phyloP scores from a whole-genome alignment of 2,888 invertebrate species.

The Ormyrus labotus region DNA sequence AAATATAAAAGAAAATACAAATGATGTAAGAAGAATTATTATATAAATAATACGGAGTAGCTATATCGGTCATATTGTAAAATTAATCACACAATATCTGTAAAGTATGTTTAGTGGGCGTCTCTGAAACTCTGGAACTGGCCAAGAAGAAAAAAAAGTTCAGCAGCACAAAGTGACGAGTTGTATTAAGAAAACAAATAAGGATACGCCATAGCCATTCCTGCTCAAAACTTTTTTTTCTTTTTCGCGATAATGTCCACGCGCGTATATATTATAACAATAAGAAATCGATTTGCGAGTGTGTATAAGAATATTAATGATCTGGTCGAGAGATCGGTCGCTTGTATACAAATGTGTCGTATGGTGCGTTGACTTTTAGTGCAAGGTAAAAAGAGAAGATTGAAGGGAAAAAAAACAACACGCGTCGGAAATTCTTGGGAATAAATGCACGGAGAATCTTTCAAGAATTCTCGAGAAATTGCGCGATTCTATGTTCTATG shows the following conservation, averaged over 20 bases:
- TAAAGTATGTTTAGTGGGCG: constrained; percentile 57
- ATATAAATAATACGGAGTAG: constrained; percentile 55
- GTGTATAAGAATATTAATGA: constrained; percentile 36
- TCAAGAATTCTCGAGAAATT: constrained; percentile 10
- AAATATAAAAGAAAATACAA: constrained; percentile 56
- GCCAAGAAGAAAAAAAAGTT: constrained; percentile 47
- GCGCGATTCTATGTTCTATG: constrained; percentile 46
- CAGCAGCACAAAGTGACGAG: constrained; percentile 17
- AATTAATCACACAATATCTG: constrained; percentile 58
- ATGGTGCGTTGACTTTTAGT: constrained; percentile 30
- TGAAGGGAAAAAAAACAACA: constrained; percentile 20
- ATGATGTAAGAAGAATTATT: constrained; percentile 57
- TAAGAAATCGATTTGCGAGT: constrained; percentile 33
- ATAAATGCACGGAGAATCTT: neutral
- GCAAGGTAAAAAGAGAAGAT: constrained; percentile 1
- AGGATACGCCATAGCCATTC: constrained; percentile 15
- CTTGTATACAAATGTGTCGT: constrained; percentile 49
- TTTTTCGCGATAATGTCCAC: constrained; percentile 24
- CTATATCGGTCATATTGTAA: constrained; percentile 52
- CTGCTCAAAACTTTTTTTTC: constrained; percentile 41
- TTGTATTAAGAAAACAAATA: constrained; percentile 26
- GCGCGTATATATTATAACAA: constrained; percentile 37
- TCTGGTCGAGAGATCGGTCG: constrained; percentile 28
- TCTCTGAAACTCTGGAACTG: constrained; percentile 57
- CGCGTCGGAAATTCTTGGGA: neutral